Conservation (phyloP, 2,888 invertebrate genomes). For the Molanna angustata region DNA sequence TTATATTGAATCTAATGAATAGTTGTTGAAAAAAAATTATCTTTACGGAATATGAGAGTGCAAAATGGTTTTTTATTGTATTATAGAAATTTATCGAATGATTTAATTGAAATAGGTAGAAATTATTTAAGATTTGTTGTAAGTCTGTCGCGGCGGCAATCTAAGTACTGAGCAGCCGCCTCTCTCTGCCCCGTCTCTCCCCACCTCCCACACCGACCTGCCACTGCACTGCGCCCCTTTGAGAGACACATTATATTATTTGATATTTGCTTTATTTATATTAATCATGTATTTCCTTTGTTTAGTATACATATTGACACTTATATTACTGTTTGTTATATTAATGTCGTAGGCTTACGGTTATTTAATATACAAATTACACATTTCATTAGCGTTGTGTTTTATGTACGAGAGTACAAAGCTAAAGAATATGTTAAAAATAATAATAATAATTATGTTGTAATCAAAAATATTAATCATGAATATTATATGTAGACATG, state of each 20-base stretch:
- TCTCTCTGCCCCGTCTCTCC: slow-evolving; percentile 6
- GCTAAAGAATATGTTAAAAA: not conserved
- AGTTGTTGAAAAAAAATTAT: slow-evolving; percentile 33
- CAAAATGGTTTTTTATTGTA: slow-evolving; percentile 34
- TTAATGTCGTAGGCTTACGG: slow-evolving; percentile 26
- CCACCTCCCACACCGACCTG: not conserved
- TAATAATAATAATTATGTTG: too few relatives aligned
- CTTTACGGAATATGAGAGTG: slow-evolving; percentile 30
- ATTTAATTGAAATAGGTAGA: slow-evolving; percentile 34
- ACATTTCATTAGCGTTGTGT: slow-evolving; percentile 9
- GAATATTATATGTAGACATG: slow-evolving; percentile 21
- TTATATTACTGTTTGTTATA: slow-evolving; percentile 21
- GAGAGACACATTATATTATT: slow-evolving; percentile 10
- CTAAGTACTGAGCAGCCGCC: slow-evolving; percentile 1
- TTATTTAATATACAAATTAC: slow-evolving; percentile 8
- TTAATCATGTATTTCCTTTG: slow-evolving; percentile 19
- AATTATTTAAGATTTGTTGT: slow-evolving; percentile 34
- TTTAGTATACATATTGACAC: slow-evolving; percentile 21
- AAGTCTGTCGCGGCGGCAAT: slow-evolving; percentile 26
- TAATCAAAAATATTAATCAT: slow-evolving; percentile 20
- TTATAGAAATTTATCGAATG: slow-evolving; percentile 33
- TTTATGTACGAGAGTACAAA: not conserved
- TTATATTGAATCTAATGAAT: slow-evolving; percentile 29
- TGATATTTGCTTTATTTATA: slow-evolving; percentile 24
- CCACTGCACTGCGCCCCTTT: not conserved